Conservation (phyloP, 37 sponge, comb jelly and placozoan species). For the Dysidea cf. avara region DNA sequence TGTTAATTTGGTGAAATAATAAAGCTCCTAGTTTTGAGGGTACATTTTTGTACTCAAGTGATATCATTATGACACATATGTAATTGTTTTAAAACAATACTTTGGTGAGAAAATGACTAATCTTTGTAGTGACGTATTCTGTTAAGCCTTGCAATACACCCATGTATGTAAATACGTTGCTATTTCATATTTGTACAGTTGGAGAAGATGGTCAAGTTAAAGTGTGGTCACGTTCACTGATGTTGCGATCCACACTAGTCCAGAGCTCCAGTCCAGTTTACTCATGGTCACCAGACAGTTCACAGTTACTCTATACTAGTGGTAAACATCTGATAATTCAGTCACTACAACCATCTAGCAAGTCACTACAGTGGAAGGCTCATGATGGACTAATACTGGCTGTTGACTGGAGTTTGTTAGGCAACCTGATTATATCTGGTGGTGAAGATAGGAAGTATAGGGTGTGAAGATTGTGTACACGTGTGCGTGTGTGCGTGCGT, state of each 20-base stretch:
- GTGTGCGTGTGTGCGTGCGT: too few relatives aligned
- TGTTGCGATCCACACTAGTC: slow-evolving; percentile 81
- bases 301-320: slow-evolving; percentile 79
- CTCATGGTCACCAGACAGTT: slow-evolving; percentile 84
- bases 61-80: too few relatives aligned
- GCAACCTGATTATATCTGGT: slow-evolving; percentile 84
- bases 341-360: slow-evolving; percentile 83
- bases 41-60: too few relatives aligned
- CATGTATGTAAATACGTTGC: too few relatives aligned
- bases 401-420: slow-evolving; percentile 85
- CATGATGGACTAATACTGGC: slow-evolving; percentile 84
- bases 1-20: too few relatives aligned
- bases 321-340: slow-evolving; percentile 82
- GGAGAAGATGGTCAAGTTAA: slow-evolving; percentile 96
- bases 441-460: slow-evolving; percentile 95
- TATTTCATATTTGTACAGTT: slow-evolving; percentile 67
- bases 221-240: slow-evolving; percentile 88
- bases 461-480: slow-evolving; percentile 33
- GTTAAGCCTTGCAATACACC: too few relatives aligned
- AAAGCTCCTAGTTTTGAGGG: too few relatives aligned
- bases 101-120: too few relatives aligned
- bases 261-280: too few relatives aligned
- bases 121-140: too few relatives aligned
- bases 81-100: too few relatives aligned
- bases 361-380: slow-evolving; percentile 92